These are phyloP conservation scores for Hypotaenidia philippensis DNA, from an alignment of 2,797 vertebrate species.

Conservation along the genomic window DNA sequence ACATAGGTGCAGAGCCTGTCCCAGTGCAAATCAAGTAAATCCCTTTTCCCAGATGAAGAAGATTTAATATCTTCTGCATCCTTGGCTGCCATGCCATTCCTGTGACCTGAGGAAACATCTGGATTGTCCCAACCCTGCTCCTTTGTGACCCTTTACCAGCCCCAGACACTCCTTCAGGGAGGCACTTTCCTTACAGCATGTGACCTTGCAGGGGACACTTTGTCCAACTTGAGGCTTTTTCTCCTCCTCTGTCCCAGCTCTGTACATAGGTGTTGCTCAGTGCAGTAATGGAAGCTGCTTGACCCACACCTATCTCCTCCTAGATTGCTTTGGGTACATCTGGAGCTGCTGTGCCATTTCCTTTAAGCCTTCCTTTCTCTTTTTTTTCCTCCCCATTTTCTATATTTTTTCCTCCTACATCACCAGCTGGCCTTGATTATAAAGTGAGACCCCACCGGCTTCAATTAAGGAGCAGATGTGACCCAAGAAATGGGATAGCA, in stretches of 20 bases:
- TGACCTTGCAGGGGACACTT: neutral
- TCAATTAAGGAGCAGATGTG: constrained; percentile 63
- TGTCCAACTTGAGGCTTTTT: neutral
- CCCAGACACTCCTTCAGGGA: neutral
- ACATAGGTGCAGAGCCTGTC: neutral
- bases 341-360: neutral
- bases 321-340: neutral
- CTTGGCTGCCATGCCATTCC: neutral
- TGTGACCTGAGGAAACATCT: neutral
- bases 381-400: neutral
- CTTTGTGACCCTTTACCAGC: neutral
- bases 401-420: neutral
- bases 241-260: neutral
- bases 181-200: neutral
- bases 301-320: neutral
- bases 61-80: neutral
- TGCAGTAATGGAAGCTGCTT: neutral
- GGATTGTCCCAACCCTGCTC: neutral
- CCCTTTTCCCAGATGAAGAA: neutral
- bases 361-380: neutral
- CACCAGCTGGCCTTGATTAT: constrained; percentile 25
- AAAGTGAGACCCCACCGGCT: constrained; percentile 19
- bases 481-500: constrained; percentile 49
- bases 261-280: accelerated
- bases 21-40: constrained; percentile 14